Base-by-base conservation (phyloP, 2,888 invertebrate genomes). In the Helleia helle region DNA sequence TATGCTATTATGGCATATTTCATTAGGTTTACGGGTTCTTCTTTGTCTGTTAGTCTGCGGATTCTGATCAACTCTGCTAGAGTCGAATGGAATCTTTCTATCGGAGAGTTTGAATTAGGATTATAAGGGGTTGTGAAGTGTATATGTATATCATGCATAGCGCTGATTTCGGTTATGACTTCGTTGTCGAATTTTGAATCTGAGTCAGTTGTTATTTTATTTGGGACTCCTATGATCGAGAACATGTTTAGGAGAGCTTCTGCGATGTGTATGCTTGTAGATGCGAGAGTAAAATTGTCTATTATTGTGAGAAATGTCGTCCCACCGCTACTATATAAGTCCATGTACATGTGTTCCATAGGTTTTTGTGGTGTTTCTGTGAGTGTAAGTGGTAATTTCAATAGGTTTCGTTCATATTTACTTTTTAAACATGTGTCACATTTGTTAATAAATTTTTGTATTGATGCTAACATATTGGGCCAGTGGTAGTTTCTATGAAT, bases 371-470 rank as follows among this genome's bases (percentile, higher is more conserved):
- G 50, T 26, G 55, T 59, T 1, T 59, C 48, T 4, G 55, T 59
- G 8, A 58, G 11, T 0, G 55, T 24, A 9, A 58, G 14, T 3
- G 56, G 54, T 42, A 45, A 7, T 47, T 49, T 55, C 13, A 57
- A 15, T 0, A 55, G 58, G 5, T 57, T 55, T 0, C 55, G 29
- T 45, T 58, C 57, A 11, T 58, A n/a, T n/a, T n/a, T n/a, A n/a
- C n/a, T n/a, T n/a, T n/a, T n/a, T n/a, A n/a, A n/a, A n/a, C n/a
- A n/a, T n/a, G n/a, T n/a, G n/a, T n/a, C n/a, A n/a, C n/a, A n/a
- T 56, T 51, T 56, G 31, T 58, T 59, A 3, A 59, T 51, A 12
- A 42, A 58, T 39, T 46, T 52, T 42, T 58, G 55, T 13, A 51
- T 28, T 5, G 46, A 9, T 27, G 22, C 6, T 38, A 44, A 29